Conservation (phyloP, 2,797 vertebrate species). For the Cichlasoma orientale region DNA sequence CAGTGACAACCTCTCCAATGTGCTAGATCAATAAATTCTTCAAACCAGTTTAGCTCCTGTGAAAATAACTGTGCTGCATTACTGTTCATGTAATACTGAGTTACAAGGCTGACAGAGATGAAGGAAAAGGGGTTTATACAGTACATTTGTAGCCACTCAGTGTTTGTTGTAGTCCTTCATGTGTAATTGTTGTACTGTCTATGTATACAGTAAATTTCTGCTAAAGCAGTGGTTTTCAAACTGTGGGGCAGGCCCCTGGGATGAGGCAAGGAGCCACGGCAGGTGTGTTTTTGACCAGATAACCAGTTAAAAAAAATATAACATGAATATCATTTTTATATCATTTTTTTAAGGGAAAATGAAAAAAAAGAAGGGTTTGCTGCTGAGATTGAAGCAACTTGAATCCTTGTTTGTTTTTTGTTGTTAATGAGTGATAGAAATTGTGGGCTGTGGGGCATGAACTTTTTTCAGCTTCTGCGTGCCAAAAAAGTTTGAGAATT, state of each 20-base stretch:
- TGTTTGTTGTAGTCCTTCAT: too few relatives aligned
- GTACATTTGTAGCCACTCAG: too few relatives aligned
- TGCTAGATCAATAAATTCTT: too few relatives aligned
- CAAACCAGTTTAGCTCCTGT: too few relatives aligned
- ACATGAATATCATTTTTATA: background rate
- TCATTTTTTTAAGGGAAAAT: background rate
- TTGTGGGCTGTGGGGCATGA: background rate
- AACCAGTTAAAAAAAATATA: background rate
- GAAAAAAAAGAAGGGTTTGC: background rate
- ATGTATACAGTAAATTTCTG: background rate
- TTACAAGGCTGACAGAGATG: too few relatives aligned
- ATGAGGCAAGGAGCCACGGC: background rate
- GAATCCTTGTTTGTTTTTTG: background rate
- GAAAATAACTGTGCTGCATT: too few relatives aligned
- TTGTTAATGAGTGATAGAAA: background rate
- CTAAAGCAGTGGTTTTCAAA: background rate
- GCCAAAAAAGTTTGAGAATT: background rate
- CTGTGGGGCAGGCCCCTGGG: background rate
- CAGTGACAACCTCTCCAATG: too few relatives aligned
- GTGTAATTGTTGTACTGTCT: background rate
- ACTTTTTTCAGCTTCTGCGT: background rate
- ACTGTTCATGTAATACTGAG: too few relatives aligned
- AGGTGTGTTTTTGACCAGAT: background rate
- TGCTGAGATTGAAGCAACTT: background rate
- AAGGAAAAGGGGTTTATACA: too few relatives aligned